These are phyloP conservation scores for Colletes latitarsis DNA, from an alignment of 1,140 invertebrate species.

Conservation along the genomic window DNA sequence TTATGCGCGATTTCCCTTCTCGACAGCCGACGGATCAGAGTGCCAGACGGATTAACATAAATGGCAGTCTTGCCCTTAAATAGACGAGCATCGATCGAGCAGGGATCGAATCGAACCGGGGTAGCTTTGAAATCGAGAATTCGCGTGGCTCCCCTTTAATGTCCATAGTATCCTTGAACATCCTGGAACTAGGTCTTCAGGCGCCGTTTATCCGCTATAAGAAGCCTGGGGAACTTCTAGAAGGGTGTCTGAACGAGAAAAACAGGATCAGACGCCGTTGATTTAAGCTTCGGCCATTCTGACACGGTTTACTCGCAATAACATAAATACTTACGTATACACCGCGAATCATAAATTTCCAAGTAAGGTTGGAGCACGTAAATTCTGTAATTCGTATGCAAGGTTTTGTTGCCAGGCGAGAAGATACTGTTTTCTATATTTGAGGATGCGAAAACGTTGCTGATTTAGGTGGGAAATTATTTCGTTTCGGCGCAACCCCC, in stretches of 20 bases:
- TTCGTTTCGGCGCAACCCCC: too few species aligned
- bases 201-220: constrained; percentile 29
- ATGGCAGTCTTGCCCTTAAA: background rate
- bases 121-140: background rate
- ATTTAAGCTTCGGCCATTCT: background rate
- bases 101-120: background rate
- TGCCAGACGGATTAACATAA: too few species aligned
- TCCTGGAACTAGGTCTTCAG: constrained; percentile 29
- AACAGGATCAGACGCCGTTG: constrained; percentile 3
- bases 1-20: constrained; percentile 7
- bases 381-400: too few species aligned
- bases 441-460: too few species aligned
- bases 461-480: too few species aligned
- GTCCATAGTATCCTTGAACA: constrained; percentile 27
- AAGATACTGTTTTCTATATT: too few species aligned
- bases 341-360: too few species aligned
- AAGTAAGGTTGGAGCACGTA: too few species aligned
- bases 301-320: background rate
- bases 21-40: too few species aligned
- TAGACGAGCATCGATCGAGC: background rate
- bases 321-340: background rate
- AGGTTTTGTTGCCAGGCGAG: too few species aligned
- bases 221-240: background rate
- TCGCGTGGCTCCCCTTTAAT: constrained; percentile 8
- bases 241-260: background rate